Evolutionary conservation across 37 sponge, comb jelly and placozoan species (phyloP).

Genomic region (Trichoplax adhaerens): DNA sequence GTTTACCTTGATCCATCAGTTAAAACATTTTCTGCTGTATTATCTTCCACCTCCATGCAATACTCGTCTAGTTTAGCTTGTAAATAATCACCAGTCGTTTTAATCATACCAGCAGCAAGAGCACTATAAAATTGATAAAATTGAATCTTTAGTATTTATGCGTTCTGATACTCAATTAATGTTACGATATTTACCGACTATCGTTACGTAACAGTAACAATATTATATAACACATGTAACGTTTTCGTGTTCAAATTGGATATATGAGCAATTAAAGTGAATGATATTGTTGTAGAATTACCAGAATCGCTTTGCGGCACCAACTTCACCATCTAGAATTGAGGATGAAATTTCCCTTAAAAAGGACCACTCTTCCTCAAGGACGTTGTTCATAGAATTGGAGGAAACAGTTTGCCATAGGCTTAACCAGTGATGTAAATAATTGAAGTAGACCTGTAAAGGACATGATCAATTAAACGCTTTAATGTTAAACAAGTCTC

Average conservation of each 20-base stretch:
- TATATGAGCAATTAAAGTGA: too few species aligned
- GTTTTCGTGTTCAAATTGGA: too few species aligned
- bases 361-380: conserved; percentile 50
- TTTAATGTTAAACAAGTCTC: not conserved
- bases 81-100: conserved; percentile 28
- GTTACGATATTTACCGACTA: too few species aligned
- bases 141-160: too few species aligned
- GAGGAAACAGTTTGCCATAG: too few species aligned
- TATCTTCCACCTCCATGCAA: not conserved
- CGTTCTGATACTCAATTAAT: too few species aligned
- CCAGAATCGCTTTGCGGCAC: conserved; percentile 71
- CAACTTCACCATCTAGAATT: conserved; percentile 38
- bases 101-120: conserved; percentile 38
- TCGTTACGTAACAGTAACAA: too few species aligned
- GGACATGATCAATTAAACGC: not conserved
- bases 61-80: conserved; percentile 24
- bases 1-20: too few species aligned
- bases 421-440: conserved; percentile 8
- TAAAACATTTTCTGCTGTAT: not conserved
- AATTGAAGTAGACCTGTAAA: conserved; percentile 4
- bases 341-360: conserved; percentile 37
- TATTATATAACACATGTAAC: too few species aligned
- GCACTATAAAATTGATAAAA: conserved; percentile 18
- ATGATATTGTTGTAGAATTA: conserved; percentile 5
- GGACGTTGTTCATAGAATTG: conserved; percentile 6